phyloP scores from a whole-genome alignment of 2,888 invertebrate species.

The Copidosoma aretas region DNA sequence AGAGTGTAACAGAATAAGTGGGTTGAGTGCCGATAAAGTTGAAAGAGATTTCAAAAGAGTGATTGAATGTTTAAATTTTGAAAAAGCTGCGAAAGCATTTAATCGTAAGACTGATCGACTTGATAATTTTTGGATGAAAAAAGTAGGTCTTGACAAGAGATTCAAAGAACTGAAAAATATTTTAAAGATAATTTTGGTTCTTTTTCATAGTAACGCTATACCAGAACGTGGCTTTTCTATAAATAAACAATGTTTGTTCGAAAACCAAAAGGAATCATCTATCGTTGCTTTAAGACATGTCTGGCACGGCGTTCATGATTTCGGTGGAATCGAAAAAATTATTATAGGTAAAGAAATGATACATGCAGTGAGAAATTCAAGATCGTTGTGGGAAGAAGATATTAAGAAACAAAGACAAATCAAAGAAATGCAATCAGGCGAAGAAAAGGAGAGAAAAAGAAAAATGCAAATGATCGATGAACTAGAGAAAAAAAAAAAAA shows the following conservation, averaged over 20 bases:
- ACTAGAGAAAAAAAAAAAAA: background rate
- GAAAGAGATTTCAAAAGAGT: background rate
- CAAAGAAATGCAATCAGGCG: background rate
- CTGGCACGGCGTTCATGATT: conserved; percentile 7
- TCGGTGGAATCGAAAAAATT: conserved; percentile 1
- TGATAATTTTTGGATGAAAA: conserved; percentile 1
- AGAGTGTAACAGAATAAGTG: background rate
- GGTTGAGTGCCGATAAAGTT: background rate
- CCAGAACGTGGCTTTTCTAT: conserved; percentile 5
- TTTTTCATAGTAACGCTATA: conserved; percentile 3
- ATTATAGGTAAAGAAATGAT: background rate
- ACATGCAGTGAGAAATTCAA: conserved; percentile 3
- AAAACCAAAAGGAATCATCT: conserved; percentile 5
- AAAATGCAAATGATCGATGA: background rate
- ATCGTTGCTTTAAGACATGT: background rate
- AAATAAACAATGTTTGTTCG: background rate
- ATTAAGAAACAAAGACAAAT: background rate
- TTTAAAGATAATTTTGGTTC: background rate
- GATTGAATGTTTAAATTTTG: background rate
- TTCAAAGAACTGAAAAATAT: background rate
- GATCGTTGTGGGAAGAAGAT: background rate
- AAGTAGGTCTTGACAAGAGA: background rate
- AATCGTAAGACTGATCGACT: background rate
- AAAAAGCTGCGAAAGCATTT: background rate
- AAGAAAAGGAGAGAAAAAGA: background rate